These are phyloP conservation scores for Meiosimyza platycephala DNA, from an alignment of 2,888 invertebrate genomes.

Conservation along the genomic window DNA sequence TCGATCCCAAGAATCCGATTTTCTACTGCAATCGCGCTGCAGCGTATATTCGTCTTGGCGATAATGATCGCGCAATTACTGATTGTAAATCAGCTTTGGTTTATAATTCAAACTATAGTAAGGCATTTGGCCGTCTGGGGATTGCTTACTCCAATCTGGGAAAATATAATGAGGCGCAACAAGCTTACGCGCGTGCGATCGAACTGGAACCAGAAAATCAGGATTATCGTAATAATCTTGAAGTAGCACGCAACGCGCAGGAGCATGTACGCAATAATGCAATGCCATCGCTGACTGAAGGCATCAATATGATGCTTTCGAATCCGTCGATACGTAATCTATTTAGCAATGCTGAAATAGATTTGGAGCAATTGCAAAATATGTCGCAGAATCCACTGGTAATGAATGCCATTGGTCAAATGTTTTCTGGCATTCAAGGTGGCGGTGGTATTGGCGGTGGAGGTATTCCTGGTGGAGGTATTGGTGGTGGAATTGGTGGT, in stretches of 20 bases:
- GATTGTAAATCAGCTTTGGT: constrained; percentile 92
- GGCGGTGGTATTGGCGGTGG: constrained; percentile 36
- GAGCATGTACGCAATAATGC: constrained; percentile 42
- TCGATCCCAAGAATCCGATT: constrained; percentile 90
- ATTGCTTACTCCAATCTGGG: constrained; percentile 87
- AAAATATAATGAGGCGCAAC: constrained; percentile 84
- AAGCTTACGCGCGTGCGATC: constrained; percentile 88
- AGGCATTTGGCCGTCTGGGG: constrained; percentile 92
- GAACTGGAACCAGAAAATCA: constrained; percentile 93
- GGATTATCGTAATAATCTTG: constrained; percentile 87
- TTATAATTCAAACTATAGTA: constrained; percentile 91
- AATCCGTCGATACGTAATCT: constrained; percentile 60
- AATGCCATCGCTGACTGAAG: constrained; percentile 55
- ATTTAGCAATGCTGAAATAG: constrained; percentile 59
- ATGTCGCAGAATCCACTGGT: constrained; percentile 60
- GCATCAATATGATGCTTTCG: constrained; percentile 58
- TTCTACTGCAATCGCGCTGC: constrained; percentile 98
- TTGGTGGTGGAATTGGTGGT: constrained; percentile 28
- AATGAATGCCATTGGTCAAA: constrained; percentile 55
- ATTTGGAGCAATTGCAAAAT: constrained; percentile 55
- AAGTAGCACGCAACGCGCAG: constrained; percentile 74
- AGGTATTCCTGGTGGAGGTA: constrained; percentile 36
- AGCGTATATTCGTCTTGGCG: constrained; percentile 89
- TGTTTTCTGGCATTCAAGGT: constrained; percentile 52
- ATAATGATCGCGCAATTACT: constrained; percentile 84